These are phyloP conservation scores for Orbicella faveolata DNA, from an alignment of 64 coral and sea anemone species.

Conservation along the genomic window DNA sequence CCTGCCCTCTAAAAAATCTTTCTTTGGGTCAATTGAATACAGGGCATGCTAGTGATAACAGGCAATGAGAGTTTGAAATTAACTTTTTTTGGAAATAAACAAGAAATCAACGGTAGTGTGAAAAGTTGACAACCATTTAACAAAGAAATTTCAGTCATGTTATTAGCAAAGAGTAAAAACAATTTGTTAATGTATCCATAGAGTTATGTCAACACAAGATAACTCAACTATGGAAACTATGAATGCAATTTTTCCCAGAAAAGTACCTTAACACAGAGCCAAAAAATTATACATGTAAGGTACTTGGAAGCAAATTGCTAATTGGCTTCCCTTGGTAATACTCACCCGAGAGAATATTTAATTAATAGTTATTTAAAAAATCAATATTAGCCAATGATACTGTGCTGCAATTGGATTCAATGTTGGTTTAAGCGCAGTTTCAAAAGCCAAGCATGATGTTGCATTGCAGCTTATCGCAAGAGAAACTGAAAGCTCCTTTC, in stretches of 20 bases:
- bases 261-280: no score
- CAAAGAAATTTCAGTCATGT: no score
- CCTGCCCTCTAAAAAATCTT: background rate
- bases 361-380: background rate
- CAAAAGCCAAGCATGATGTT: no score
- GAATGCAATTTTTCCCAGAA: background rate
- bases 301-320: background rate
- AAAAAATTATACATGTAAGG: no score
- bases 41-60: background rate
- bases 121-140: background rate
- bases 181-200: background rate
- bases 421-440: no score
- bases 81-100: no score
- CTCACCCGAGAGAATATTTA: constrained; percentile 15
- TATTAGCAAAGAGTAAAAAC: background rate
- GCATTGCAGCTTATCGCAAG: no score
- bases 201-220: background rate
- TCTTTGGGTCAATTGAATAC: no score
- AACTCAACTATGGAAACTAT: background rate
- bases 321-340: constrained; percentile 46
- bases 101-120: background rate
- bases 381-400: background rate
- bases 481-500: no score
- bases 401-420: no score
- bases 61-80: no score